Evolutionary conservation across 2,797 vertebrate genomes (phyloP).

Genomic region (Triplophysa bombifrons): DNA sequence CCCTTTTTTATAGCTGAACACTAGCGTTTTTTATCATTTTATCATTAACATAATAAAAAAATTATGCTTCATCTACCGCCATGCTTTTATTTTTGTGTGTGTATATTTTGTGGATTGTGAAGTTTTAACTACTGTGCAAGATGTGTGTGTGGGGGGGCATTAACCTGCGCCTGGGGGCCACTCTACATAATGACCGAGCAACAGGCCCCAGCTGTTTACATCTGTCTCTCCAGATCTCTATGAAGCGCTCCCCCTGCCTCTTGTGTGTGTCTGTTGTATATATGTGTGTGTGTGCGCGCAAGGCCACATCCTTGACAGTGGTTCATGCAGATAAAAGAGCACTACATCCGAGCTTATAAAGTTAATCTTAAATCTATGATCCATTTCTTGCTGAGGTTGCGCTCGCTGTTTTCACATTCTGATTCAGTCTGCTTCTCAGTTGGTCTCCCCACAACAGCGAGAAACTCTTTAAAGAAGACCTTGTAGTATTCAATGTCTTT

Average conservation of each 20-base stretch:
- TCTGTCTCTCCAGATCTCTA: conserved; percentile 61
- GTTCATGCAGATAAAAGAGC: not conserved
- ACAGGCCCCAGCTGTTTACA: conserved; percentile 75
- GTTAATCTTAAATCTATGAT: conserved; percentile 5
- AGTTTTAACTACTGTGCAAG: not conserved
- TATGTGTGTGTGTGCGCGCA: conserved; percentile 11
- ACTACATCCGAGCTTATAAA: not conserved
- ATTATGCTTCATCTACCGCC: not conserved
- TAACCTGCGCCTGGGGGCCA: conserved; percentile 71
- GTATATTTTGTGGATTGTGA: not conserved
- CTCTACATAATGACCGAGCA: conserved; percentile 75
- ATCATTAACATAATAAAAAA: no score
- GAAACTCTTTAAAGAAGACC: not conserved
- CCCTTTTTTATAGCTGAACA: no score
- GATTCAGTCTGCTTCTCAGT: conserved; percentile 6
- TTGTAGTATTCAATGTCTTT: not conserved
- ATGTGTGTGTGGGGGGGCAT: conserved; percentile 62
- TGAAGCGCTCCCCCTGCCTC: conserved; percentile 8
- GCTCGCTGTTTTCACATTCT: conserved; percentile 5
- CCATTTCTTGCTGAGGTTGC: not conserved
- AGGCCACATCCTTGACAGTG: not conserved
- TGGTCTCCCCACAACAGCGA: not conserved
- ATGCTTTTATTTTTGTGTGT: not conserved
- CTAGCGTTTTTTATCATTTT: no score
- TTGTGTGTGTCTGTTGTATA: conserved; percentile 11